Base-by-base conservation (phyloP, 2,888 invertebrate species). In the Acleris cristana region DNA sequence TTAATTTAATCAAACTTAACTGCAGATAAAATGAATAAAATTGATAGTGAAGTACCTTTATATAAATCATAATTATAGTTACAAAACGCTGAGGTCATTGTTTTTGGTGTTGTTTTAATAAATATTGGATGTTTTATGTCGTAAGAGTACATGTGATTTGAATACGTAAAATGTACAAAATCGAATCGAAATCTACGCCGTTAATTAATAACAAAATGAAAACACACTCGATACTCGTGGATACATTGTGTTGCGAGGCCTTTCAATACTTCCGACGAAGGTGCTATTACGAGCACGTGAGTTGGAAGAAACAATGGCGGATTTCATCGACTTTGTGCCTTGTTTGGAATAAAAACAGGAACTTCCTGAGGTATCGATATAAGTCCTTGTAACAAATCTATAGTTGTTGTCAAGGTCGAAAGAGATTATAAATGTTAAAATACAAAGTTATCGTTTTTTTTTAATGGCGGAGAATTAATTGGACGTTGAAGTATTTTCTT, bases 271-370 rank as follows among this genome's bases (percentile, higher is more conserved):
- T 34, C 34, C 34, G 34, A 10, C 8, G 55, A 51, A 34, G 51
- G 60, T 16, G 23, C 18, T 30, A 54, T 45, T n/a, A 45, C n/a
- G 45, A 16, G 54, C n/a, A 45, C n/a, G 45, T n/a, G 45, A 45
- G 45, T 54, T 45, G 44, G 18, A 34, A 34, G 34, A 34, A 62
- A 62, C 53, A 62, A 61, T 45, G 61, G 45, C 10, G 3, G 26
- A 61, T 14, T 53, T 30, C 53, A n/a, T 8, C 18, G 45, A 54
- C 53, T 19, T 45, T 26, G 10, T 45, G 18, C 26, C 16, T 61
- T 54, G 30, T 54, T 61, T 55, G n/a, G 30, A 61, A 54, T 44
- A 44, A 53, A 54, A 30, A 51, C 26, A 30, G 49, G 49, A 59
- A 51, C 34, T 51, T 51, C 51, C 34, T 18, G 59, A 34, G n/a